Evolutionary conservation across 2,113 vertebrate genomes (phyloP).

Genomic region (Phrynosoma platyrhinos): DNA sequence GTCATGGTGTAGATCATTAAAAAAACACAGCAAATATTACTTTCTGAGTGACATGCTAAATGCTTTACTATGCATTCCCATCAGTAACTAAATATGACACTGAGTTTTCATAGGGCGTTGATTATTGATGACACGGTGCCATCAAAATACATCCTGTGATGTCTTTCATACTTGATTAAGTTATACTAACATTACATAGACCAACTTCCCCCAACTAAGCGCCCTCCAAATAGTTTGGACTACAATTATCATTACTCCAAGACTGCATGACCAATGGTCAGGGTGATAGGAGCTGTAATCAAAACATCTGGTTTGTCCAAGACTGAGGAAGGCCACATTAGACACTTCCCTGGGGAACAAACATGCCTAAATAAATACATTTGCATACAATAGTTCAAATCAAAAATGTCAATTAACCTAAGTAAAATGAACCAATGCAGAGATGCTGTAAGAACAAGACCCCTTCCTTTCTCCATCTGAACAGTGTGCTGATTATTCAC

Average conservation of each 20-base stretch:
- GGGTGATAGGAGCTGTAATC: no score
- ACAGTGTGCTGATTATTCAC: background rate
- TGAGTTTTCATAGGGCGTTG: slow-evolving; percentile 52
- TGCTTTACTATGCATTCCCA: slow-evolving; percentile 61
- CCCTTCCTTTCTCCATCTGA: background rate
- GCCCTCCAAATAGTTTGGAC: background rate
- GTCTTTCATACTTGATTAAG: slow-evolving; percentile 21
- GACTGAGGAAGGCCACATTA: no score
- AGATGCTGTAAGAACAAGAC: background rate
- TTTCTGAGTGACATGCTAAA: slow-evolving; percentile 51
- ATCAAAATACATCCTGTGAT: slow-evolving; percentile 59
- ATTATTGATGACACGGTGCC: slow-evolving; percentile 62
- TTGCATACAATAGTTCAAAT: background rate
- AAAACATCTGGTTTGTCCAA: no score
- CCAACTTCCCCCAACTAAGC: background rate
- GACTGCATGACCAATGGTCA: background rate
- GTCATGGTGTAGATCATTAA: slow-evolving; percentile 19
- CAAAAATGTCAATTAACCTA: background rate
- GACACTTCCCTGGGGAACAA: background rate
- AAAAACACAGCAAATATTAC: slow-evolving; percentile 33
- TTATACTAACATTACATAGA: slow-evolving; percentile 29
- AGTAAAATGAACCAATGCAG: background rate
- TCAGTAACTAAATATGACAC: slow-evolving; percentile 60
- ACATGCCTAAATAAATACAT: background rate
- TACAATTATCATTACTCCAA: background rate